These are phyloP conservation scores for Pipistrellus pygmaeus DNA, from an alignment of 2,797 vertebrate species.

Conservation along the genomic window DNA sequence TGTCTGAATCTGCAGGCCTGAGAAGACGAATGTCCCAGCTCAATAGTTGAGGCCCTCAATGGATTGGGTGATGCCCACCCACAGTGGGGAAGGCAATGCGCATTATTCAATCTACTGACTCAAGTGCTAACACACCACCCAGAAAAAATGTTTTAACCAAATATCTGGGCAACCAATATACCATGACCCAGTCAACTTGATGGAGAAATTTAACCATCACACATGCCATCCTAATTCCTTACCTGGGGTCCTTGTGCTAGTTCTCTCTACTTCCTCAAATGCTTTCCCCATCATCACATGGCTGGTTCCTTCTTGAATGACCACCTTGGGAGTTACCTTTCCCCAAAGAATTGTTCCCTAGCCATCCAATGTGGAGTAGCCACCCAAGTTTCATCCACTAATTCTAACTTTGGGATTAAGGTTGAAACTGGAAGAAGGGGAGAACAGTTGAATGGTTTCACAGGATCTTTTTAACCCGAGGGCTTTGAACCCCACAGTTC, in stretches of 20 bases:
- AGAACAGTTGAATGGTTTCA: neutral
- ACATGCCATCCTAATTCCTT: too few relatives aligned
- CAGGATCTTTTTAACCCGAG: neutral
- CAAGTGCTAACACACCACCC: neutral
- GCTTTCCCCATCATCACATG: neutral
- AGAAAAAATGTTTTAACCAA: neutral
- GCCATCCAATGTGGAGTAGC: rapidly evolving
- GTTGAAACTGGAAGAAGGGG: neutral
- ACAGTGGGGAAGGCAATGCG: neutral
- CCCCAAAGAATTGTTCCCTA: neutral
- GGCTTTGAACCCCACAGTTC: neutral
- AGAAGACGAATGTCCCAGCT: neutral
- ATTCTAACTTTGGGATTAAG: neutral
- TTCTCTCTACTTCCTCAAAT: neutral
- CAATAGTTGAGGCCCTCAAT: neutral
- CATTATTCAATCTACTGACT: neutral
- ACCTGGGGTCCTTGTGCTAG: too few relatives aligned
- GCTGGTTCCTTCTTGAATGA: neutral
- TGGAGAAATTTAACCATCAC: neutral
- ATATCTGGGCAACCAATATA: neutral
- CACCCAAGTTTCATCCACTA: neutral
- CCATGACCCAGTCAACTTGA: neutral
- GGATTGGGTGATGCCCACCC: neutral
- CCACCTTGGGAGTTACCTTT: neutral
- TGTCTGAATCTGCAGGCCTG: neutral